Conservation (phyloP, 2,113 vertebrate genomes). For the Oriolus oriolus region DNA sequence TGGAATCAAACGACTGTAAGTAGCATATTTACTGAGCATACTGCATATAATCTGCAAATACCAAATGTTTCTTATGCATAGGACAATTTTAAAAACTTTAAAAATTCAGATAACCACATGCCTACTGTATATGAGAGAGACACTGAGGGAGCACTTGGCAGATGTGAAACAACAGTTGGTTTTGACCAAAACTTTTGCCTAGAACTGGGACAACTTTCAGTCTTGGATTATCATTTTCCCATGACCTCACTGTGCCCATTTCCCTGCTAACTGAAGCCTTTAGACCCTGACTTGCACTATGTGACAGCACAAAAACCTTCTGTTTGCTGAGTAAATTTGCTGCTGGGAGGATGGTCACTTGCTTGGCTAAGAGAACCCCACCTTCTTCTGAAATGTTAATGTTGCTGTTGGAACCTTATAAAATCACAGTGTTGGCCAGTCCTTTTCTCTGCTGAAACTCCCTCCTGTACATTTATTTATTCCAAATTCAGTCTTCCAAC, state of each 20-base stretch:
- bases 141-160: neutral
- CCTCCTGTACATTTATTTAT: neutral
- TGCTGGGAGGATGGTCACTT: neutral
- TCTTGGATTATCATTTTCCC: neutral
- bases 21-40: neutral
- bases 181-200: neutral
- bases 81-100: neutral
- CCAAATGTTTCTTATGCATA: neutral
- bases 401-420: neutral
- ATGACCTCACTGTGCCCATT: neutral
- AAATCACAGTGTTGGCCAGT: neutral
- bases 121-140: neutral
- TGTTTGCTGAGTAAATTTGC: neutral
- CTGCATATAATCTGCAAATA: neutral
- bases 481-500: neutral
- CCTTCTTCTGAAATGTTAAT: neutral
- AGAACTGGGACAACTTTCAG: neutral
- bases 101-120: neutral
- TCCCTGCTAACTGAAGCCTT: neutral
- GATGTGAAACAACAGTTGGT: neutral
- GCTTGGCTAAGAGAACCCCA: neutral
- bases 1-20: slow-evolving; percentile 92
- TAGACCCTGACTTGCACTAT: neutral
- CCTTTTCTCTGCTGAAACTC: neutral
- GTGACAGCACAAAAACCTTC: neutral